These are phyloP conservation scores for Ictalurus furcatus DNA, from an alignment of 2,113 vertebrate genomes.

Conservation along the genomic window DNA sequence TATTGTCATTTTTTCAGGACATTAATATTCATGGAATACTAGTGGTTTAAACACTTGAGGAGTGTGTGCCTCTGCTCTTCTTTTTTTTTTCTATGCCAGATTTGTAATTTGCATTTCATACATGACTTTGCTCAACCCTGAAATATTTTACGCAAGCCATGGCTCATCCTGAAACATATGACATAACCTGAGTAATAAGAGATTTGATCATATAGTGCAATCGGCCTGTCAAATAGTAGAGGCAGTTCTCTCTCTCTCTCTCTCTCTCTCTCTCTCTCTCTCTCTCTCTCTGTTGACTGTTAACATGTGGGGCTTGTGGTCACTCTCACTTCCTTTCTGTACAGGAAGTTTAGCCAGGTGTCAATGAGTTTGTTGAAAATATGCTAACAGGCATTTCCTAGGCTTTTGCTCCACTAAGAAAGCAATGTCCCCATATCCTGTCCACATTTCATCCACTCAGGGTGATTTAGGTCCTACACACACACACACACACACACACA, in stretches of 20 bases:
- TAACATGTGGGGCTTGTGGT: conserved; percentile 56
- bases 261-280: background rate
- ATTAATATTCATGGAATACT: conserved; percentile 78
- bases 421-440: conserved; percentile 53
- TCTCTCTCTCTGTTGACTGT: conserved; percentile 37
- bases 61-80: conserved; percentile 44
- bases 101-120: conserved; percentile 60
- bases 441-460: conserved; percentile 48
- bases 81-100: conserved; percentile 37
- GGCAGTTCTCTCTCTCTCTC: background rate
- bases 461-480: conserved; percentile 48
- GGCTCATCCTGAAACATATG: conserved; percentile 38
- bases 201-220: conserved; percentile 40
- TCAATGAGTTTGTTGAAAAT: conserved; percentile 48
- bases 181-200: conserved; percentile 51
- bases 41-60: conserved; percentile 73
- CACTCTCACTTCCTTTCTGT: conserved; percentile 59
- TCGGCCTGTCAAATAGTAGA: conserved; percentile 43
- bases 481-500: conserved; percentile 30
- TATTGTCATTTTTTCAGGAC: conserved; percentile 73
- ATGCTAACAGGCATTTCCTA: conserved; percentile 57
- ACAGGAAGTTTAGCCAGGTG: conserved; percentile 61
- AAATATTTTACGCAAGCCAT: conserved; percentile 55
- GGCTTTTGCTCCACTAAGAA: conserved; percentile 44
- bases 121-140: conserved; percentile 54